These are phyloP conservation scores for Eupleurogrammus muticus DNA, from an alignment of 2,797 vertebrate species.

Conservation along the genomic window DNA sequence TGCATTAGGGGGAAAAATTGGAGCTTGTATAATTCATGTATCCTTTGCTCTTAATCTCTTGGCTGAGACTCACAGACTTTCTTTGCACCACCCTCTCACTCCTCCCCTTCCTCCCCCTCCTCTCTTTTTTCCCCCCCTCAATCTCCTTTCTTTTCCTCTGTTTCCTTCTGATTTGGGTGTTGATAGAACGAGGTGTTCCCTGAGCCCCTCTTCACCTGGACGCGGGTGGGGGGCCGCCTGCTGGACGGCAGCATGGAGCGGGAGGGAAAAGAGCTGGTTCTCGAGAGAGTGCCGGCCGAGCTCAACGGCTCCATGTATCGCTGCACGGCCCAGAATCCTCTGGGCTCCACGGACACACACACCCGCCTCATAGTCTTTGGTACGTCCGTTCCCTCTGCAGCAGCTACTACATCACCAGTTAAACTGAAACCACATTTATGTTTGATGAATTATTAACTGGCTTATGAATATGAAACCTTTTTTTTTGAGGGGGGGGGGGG, in stretches of 20 bases:
- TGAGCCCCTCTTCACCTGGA: conserved; percentile 97
- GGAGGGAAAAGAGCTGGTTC: conserved; percentile 91
- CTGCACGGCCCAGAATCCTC: conserved; percentile 96
- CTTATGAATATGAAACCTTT: conserved; percentile 56
- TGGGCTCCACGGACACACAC: conserved; percentile 98
- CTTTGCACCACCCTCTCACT: conserved; percentile 37
- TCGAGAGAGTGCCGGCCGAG: conserved; percentile 94
- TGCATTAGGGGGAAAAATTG: conserved; percentile 66
- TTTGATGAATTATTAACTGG: conserved; percentile 53
- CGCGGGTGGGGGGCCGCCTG: conserved; percentile 92
- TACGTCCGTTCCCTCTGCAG: conserved; percentile 71
- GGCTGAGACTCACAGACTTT: conserved; percentile 47
- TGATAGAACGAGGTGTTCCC: conserved; percentile 96
- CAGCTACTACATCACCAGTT: conserved; percentile 19
- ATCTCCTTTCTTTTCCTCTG: not conserved
- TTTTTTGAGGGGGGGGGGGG: conserved; percentile 4
- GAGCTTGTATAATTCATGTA: conserved; percentile 76
- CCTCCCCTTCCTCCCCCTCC: not conserved
- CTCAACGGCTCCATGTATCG: conserved; percentile 99
- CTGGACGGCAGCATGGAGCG: conserved; percentile 92
- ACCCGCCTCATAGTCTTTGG: conserved; percentile 98
- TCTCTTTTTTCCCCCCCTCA: not conserved
- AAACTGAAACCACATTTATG: conserved; percentile 43
- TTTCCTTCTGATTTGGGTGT: conserved; percentile 19
- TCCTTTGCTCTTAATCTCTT: conserved; percentile 69